Evolutionary conservation across 1,140 invertebrate genomes (phyloP).

Genomic region (Camponotus pennsylvanicus): DNA sequence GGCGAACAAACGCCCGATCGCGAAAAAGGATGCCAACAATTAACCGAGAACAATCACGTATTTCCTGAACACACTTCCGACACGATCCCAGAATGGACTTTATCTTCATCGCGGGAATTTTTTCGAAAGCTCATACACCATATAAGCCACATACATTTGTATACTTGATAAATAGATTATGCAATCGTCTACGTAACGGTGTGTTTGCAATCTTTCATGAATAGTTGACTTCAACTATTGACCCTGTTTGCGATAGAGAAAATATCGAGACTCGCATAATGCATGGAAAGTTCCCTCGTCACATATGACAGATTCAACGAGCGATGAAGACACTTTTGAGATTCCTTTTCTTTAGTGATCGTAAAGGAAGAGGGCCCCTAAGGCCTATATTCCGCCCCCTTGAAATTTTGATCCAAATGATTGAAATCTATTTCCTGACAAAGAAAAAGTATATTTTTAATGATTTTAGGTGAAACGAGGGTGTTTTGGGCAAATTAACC

Average conservation of each 20-base stretch:
- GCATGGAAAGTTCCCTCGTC: conserved; percentile 5
- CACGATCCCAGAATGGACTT: neutral
- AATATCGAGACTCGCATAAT: neutral
- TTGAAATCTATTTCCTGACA: too few species aligned
- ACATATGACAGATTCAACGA: neutral
- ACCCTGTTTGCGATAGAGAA: neutral
- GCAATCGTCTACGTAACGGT: neutral
- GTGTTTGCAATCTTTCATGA: conserved; percentile 19
- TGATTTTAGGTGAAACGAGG: too few species aligned
- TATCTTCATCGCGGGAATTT: neutral
- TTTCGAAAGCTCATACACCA: neutral
- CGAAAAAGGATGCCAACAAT: conserved; percentile 28
- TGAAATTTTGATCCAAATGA: too few species aligned
- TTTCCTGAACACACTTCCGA: conserved; percentile 7
- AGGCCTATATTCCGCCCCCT: too few species aligned
- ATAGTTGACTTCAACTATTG: conserved; percentile 16
- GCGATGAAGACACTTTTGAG: neutral
- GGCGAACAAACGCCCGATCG: neutral
- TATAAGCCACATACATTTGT: neutral
- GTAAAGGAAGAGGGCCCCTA: too few species aligned
- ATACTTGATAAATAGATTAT: conserved; percentile 32
- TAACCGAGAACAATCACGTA: conserved; percentile 16
- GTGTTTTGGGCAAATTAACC: too few species aligned
- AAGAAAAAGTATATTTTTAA: too few species aligned
- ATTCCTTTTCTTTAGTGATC: neutral